Base-by-base conservation (phyloP, 2,888 invertebrate genomes). In the Lissonota sp. region DNA sequence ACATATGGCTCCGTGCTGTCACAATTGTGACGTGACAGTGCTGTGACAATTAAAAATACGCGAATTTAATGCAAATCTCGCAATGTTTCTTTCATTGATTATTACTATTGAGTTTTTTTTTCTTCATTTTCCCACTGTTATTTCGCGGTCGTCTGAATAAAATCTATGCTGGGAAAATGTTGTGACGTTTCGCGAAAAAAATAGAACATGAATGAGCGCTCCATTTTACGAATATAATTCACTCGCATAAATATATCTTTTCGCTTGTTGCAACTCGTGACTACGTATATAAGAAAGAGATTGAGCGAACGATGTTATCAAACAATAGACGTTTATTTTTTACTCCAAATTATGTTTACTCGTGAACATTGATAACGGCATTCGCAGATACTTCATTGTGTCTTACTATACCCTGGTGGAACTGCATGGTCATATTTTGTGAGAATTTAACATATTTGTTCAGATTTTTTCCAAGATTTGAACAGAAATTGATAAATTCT, bases 41-140 rank as follows among this genome's bases (percentile, higher is more conserved):
- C 42, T 12, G 14, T 16, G 6, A 14, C n/a, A 42, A 12, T 53
- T 14, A 3, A 62, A 63, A 69, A 60, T 75, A 55, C n/a, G 16
- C 40, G 40, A 39, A 72, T 62, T 67, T 76, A 14, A 79, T 79
- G 66, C 79, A 26, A 66, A 57, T 44, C 82, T 79, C 79, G 82
- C 66, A 67, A 39, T 42, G 14, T 58, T 66, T 72, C 42, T 46
- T 40, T 53, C 14, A 37, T 14, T 16, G 16, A 44, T 8, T 12
- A 7, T 37, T 2, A 6, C 63, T 62, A 42, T 53, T 42, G 55
- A 63, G 44, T 8, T 60, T 62, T 49, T 39, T 37, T 58, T 51
- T 7, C 26, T 44, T 12, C 8, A 16, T 53, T 16, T n/a, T n/a
- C n/a, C n/a, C 10, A 37, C 26, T 37, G 26, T 10, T 57, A n/a